A percentile compares a stretch with the other conserved stretches of the same genome.
Conservation (phyloP, 2,888 invertebrate genomes). For the Aphelenchoides bicaudatus region DNA sequence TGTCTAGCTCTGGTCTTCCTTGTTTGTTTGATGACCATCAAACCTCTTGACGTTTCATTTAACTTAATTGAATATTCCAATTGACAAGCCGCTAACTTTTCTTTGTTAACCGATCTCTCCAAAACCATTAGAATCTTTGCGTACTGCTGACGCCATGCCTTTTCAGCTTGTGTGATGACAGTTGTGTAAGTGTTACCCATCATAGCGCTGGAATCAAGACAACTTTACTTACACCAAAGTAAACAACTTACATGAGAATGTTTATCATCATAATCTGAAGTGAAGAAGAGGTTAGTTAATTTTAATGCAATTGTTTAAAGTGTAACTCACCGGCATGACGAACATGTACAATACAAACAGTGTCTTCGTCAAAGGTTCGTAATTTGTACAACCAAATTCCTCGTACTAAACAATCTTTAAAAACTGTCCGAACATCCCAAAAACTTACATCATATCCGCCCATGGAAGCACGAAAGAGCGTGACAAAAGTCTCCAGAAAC, state of each 20-base stretch:
- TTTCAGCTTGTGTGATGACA: conserved; percentile 95
- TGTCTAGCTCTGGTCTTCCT: conserved; percentile 92
- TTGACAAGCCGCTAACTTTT: conserved; percentile 82
- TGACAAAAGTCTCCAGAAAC: conserved; percentile 91
- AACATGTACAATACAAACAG: conserved; percentile 98
- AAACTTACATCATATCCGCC: conserved; percentile 91
- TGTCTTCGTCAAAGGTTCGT: conserved; percentile 84
- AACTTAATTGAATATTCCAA: conserved; percentile 91
- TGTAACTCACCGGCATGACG: conserved; percentile 89
- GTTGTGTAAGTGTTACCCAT: conserved; percentile 99
- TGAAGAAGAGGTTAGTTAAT: too few species aligned
- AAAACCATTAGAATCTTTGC: conserved; percentile 95
- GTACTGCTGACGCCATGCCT: conserved; percentile 99
- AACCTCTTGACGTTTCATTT: conserved; percentile 74
- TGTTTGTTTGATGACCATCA: conserved; percentile 96
- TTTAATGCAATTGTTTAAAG: too few species aligned
- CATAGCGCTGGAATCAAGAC: too few species aligned
- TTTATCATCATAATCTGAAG: conserved; percentile 46
- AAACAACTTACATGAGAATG: too few species aligned
- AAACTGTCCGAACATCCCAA: neutral
- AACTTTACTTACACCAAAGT: too few species aligned
- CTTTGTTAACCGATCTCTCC: conserved; percentile 84
- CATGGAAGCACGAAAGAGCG: conserved; percentile 90
- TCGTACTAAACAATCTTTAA: conserved; percentile 73
- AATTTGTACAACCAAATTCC: conserved; percentile 81